Evolutionary conservation across 2,113 vertebrate species (phyloP).

Genomic region (Spheniscus mendiculus): DNA sequence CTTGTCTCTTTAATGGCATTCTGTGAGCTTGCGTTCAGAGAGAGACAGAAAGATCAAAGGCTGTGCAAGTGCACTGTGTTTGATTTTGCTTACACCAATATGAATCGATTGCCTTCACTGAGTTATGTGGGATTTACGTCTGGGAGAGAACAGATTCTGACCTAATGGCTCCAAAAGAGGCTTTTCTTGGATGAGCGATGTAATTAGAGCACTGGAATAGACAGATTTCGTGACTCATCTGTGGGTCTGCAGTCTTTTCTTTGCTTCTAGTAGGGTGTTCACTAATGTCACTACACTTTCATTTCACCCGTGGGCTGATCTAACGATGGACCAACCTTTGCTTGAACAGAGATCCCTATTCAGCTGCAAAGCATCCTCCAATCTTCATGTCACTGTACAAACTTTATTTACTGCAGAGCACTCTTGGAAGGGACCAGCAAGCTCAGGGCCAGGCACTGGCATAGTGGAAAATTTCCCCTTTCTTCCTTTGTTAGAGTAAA

Average conservation of each 20-base stretch:
- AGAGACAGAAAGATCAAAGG: slow-evolving; percentile 40
- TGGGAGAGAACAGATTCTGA: slow-evolving; percentile 48
- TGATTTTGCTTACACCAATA: slow-evolving; percentile 63
- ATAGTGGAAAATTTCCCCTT: neutral
- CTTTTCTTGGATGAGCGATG: slow-evolving; percentile 60
- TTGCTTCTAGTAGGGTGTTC: slow-evolving; percentile 33
- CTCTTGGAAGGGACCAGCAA: neutral
- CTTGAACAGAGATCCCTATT: neutral
- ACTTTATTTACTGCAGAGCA: neutral
- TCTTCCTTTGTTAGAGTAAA: neutral
- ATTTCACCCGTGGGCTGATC: slow-evolving; percentile 13
- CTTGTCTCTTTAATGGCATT: slow-evolving; percentile 32
- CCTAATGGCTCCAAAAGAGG: slow-evolving; percentile 53
- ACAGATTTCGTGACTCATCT: slow-evolving; percentile 49
- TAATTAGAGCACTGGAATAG: slow-evolving; percentile 65
- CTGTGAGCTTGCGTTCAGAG: neutral
- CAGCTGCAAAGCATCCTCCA: neutral
- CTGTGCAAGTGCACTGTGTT: neutral
- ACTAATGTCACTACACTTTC: slow-evolving; percentile 43
- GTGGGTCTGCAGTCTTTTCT: slow-evolving; percentile 54
- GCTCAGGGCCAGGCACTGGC: neutral
- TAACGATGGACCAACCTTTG: slow-evolving; percentile 23
- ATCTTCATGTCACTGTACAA: neutral
- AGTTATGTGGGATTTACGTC: slow-evolving; percentile 60
- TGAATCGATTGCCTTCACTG: slow-evolving; percentile 53